Base-by-base conservation (phyloP, 2,797 vertebrate species). In the Gymnoscopelus microlampas region DNA sequence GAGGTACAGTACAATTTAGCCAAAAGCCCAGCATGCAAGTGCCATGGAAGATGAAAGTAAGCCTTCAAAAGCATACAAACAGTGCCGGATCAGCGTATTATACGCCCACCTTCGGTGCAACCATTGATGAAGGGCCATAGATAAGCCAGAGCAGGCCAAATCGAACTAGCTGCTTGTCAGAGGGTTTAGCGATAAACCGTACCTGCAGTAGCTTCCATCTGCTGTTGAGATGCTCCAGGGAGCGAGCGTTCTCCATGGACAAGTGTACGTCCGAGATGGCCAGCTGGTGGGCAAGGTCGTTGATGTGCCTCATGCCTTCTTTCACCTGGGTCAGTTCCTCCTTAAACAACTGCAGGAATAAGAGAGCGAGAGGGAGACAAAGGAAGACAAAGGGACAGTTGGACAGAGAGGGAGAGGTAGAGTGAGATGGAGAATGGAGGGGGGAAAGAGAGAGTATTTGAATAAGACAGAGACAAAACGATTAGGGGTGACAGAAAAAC, bases 121-220 rank as follows among this genome's bases (percentile, higher is more conserved):
- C 26, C 26, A 29, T 4, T 29, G 26, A 19, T 1, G 19, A 29
- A 29, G 26, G 26, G 26, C 26, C 26, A 29, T 29, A 4, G 26
- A 29, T 29, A 29, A 29, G 3, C 39, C 7, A 6, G 39, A 6
- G 39, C 39, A 1, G 39, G 39, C 39, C 39, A 44, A 44, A 8
- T 8, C 2, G 8, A 44, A 44, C 39, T 9, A 2, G 9, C 39
- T 9, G 7, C 35, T 39, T 39, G 35, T 39, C 39, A 44, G 39
- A 35, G 49, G 73, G 73, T 66, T 51, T 8, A 12, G 14, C 3
- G 19, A 4, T 12, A 14, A 26, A 12, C 29, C 2, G 59, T 91
- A 99, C 98, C 96, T 98, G 97, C 66, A 99, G 94, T 80, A 97
- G 95, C 85, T 98, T 98, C 97, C 97, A 99, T 66, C 94, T 94